Conservation (phyloP, 2,113 vertebrate genomes). For the Sminthopsis crassicaudata region DNA sequence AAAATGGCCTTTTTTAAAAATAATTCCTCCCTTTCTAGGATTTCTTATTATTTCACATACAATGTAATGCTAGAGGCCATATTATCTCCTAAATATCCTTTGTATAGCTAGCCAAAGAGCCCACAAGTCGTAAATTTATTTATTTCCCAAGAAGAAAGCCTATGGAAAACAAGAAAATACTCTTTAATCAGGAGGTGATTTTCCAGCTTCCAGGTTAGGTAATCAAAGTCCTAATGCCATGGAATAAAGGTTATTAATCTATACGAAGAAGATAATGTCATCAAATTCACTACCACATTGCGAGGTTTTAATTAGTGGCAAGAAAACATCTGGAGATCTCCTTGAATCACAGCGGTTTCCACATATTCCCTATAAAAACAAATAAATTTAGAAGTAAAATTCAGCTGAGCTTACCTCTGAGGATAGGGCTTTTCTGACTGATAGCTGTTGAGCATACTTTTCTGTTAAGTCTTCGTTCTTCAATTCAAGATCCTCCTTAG, state of each 20-base stretch:
- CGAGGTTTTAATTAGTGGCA: slow-evolving; percentile 11
- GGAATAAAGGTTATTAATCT: not conserved
- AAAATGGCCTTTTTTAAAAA: not conserved
- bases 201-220: not conserved
- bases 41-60: not conserved
- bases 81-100: not conserved
- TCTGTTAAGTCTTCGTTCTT: slow-evolving; percentile 88
- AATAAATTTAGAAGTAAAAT: slow-evolving; percentile 25
- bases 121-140: not conserved
- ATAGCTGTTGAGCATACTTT: slow-evolving; percentile 87
- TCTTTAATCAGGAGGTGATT: not conserved
- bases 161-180: slow-evolving; percentile 4
- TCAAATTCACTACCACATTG: not conserved
- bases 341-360: slow-evolving; percentile 25
- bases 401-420: slow-evolving; percentile 85
- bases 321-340: slow-evolving; percentile 8
- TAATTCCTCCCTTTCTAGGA: not conserved
- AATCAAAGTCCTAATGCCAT: not conserved
- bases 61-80: not conserved
- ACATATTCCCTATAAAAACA: not conserved
- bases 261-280: not conserved
- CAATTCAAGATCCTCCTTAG: slow-evolving; percentile 88
- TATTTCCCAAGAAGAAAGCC: not conserved
- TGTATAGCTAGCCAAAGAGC: not conserved
- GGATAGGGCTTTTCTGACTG: slow-evolving; percentile 86